Percentiles rank a stretch among this genome's conserved stretches.
Conservation (phyloP, 2,888 invertebrate species). For the Caenorhabditis afra region DNA sequence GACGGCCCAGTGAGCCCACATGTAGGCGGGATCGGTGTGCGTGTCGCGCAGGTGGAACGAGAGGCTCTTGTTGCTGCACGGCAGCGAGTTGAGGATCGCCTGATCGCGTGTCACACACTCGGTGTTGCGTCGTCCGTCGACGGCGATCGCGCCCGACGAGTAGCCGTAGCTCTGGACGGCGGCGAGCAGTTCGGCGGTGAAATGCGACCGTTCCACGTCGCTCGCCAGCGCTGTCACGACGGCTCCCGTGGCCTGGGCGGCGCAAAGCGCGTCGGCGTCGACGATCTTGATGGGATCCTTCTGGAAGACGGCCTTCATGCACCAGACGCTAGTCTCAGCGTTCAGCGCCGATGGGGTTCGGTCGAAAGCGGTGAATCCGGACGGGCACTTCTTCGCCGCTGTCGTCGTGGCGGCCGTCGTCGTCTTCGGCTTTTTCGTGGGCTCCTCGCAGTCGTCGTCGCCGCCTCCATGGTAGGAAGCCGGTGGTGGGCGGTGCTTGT, state of each 20-base stretch:
- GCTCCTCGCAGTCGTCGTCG: constrained; percentile 12
- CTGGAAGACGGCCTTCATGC: constrained; percentile 11
- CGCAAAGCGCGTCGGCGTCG: constrained; percentile 11
- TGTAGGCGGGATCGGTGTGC: constrained; percentile 10
- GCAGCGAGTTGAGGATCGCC: constrained; percentile 8
- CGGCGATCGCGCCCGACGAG: constrained; percentile 15
- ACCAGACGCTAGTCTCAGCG: constrained; percentile 6
- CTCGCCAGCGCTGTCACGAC: constrained; percentile 7
- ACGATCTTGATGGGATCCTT: constrained; percentile 9
- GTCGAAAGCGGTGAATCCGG: background rate
- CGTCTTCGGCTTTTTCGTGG: background rate
- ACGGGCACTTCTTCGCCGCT: constrained; percentile 23
- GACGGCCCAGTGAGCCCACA: constrained; percentile 18
- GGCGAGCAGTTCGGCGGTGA: background rate
- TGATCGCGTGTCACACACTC: constrained; percentile 7
- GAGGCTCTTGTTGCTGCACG: constrained; percentile 1
- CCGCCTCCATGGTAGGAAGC: constrained; percentile 12
- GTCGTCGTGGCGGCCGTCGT: background rate
- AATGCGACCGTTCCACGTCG: background rate
- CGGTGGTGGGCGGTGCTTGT: constrained; percentile 20
- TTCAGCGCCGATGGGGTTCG: constrained; percentile 11
- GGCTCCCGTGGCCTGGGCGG: background rate
- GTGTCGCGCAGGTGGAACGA: constrained; percentile 1
- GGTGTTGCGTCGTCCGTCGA: constrained; percentile 23
- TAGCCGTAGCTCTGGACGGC: background rate